Conservation (phyloP, 2,888 invertebrate species). For the Orgyia antiqua region DNA sequence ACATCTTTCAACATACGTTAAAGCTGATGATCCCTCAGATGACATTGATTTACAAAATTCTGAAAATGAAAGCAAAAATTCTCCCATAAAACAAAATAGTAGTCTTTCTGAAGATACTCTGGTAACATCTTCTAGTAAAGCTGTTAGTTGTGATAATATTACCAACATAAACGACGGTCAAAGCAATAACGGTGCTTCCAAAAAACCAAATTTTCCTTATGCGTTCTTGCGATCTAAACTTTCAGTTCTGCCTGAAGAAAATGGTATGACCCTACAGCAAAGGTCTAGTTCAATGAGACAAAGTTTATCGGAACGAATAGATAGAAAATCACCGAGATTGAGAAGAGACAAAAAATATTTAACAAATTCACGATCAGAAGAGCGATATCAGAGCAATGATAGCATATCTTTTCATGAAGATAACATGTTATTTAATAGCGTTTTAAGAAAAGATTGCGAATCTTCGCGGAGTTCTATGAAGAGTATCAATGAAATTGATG, state of each 20-base stretch:
- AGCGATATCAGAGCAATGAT: constrained; percentile 76
- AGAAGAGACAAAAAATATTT: constrained; percentile 56
- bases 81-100: constrained; percentile 52
- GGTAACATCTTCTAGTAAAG: constrained; percentile 75
- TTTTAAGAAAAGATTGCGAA: constrained; percentile 55
- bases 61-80: constrained; percentile 52
- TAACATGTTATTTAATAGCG: constrained; percentile 58
- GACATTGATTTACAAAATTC: constrained; percentile 82
- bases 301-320: constrained; percentile 73
- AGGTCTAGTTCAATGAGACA: constrained; percentile 67
- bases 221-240: constrained; percentile 87
- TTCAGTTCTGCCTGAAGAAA: constrained; percentile 87
- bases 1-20: constrained; percentile 85
- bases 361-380: constrained; percentile 79
- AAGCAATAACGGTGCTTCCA: constrained; percentile 64
- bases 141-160: constrained; percentile 85
- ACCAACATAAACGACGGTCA: constrained; percentile 75
- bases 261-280: constrained; percentile 74
- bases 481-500: constrained; percentile 63
- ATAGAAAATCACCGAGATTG: constrained; percentile 66
- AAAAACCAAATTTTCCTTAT: constrained; percentile 85
- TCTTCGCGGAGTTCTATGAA: constrained; percentile 61
- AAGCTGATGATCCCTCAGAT: constrained; percentile 89
- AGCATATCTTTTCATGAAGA: constrained; percentile 71
- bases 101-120: constrained; percentile 55